Percentiles rank a stretch among this genome's conserved stretches.
These are phyloP conservation scores for Stenotaenia linearis DNA, from an alignment of 2,888 invertebrate species.

Conservation along the genomic window DNA sequence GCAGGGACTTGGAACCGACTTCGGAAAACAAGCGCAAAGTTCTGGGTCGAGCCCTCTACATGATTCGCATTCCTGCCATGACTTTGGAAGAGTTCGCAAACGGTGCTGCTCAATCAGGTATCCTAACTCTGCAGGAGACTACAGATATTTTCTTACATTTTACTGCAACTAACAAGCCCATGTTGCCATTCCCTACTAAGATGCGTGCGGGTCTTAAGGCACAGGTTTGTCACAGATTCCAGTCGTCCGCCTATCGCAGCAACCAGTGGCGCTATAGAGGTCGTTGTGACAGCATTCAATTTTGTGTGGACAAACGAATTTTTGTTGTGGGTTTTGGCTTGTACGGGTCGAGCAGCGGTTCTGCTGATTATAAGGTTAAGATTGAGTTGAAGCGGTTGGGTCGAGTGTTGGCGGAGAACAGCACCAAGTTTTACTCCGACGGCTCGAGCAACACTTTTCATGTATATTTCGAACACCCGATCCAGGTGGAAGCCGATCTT, in stretches of 20 bases:
- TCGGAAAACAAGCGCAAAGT: constrained; percentile 60
- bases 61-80: constrained; percentile 92
- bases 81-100: constrained; percentile 89
- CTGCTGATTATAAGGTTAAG: constrained; percentile 89
- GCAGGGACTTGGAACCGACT: constrained; percentile 74
- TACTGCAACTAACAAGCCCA: constrained; percentile 81
- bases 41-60: constrained; percentile 63
- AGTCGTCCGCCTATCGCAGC: constrained; percentile 91
- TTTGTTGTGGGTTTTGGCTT: constrained; percentile 93
- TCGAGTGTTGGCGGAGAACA: constrained; percentile 78
- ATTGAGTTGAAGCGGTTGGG: constrained; percentile 88
- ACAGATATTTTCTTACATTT: constrained; percentile 93
- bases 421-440: constrained; percentile 91
- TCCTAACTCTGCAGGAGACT: constrained; percentile 85
- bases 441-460: constrained; percentile 94
- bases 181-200: constrained; percentile 73
- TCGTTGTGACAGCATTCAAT: constrained; percentile 93
- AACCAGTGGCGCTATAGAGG: constrained; percentile 97
- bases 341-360: constrained; percentile 92
- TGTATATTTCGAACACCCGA: constrained; percentile 70
- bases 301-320: constrained; percentile 89
- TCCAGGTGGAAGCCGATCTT: constrained; percentile 85
- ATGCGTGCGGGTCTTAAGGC: constrained; percentile 81
- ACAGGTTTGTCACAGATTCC: constrained; percentile 90
- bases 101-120: constrained; percentile 86